Evolutionary conservation across 2,113 vertebrate species (phyloP).

Genomic region (Murina feae): DNA sequence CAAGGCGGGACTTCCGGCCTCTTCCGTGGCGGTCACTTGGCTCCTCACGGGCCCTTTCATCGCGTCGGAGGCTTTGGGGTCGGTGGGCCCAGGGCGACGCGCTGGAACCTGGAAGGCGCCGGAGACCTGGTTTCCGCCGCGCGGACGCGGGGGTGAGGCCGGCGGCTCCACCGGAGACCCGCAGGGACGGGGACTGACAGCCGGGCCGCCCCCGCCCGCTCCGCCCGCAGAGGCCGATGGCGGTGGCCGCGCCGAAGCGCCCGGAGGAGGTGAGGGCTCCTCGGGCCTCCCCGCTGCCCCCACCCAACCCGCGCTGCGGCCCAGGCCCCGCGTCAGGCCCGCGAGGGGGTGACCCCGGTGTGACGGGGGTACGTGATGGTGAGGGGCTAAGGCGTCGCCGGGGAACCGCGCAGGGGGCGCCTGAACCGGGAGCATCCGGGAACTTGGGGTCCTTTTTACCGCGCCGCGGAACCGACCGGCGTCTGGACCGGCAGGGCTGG

Average conservation of each 20-base stretch:
- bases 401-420: not conserved
- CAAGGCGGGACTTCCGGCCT: not conserved
- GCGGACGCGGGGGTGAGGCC: too few relatives aligned
- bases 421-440: too few relatives aligned
- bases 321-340: not conserved
- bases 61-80: rapidly evolving
- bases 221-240: not conserved
- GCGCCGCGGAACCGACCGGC: too few relatives aligned
- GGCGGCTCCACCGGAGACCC: too few relatives aligned
- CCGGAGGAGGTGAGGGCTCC: not conserved
- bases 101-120: rapidly evolving
- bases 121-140: rapidly evolving
- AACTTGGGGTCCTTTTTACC: too few relatives aligned
- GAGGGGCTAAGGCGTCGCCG: rapidly evolving
- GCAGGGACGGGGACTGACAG: rapidly evolving
- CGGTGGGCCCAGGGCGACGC: too few relatives aligned
- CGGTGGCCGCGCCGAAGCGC: not conserved
- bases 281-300: too few relatives aligned
- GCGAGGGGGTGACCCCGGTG: not conserved
- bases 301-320: rapidly evolving
- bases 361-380: too few relatives aligned
- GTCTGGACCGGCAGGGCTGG: too few relatives aligned
- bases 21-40: not conserved
- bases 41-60: not conserved
- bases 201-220: not conserved